Conservation (phyloP, 2,797 vertebrate genomes). For the Acipenser ruthenus region DNA sequence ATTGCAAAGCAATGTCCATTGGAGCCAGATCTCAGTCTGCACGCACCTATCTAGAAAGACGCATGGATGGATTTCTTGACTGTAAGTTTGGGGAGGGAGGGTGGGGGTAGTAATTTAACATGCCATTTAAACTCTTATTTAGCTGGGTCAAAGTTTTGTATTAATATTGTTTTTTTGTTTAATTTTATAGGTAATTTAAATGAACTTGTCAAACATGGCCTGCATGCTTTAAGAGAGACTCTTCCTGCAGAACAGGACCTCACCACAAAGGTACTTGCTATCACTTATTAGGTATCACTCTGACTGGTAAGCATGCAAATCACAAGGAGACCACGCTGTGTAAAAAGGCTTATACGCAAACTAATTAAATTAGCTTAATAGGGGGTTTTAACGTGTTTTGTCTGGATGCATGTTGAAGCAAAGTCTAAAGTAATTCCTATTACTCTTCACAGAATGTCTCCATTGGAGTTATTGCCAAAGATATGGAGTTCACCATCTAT, state of each 20-base stretch:
- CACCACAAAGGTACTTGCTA: conserved; percentile 78
- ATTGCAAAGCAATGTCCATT: conserved; percentile 97
- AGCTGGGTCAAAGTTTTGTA: background rate
- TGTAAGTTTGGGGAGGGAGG: conserved; percentile 56
- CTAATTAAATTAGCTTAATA: background rate
- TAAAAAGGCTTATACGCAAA: too few species aligned
- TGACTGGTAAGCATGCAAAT: too few species aligned
- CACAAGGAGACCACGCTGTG: too few species aligned
- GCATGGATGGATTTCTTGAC: conserved; percentile 82
- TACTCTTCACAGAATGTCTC: conserved; percentile 79
- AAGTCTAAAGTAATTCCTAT: conserved; percentile 23
- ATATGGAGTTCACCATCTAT: conserved; percentile 91
- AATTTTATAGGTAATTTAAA: conserved; percentile 72
- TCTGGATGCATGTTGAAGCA: background rate
- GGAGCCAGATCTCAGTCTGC: conserved; percentile 94
- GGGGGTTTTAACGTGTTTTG: conserved; percentile 18
- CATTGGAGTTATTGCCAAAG: conserved; percentile 92
- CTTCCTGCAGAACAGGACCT: conserved; percentile 92
- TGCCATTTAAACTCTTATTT: background rate
- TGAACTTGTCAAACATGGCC: conserved; percentile 87
- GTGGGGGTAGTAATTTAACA: background rate
- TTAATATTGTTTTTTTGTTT: background rate
- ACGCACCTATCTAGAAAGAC: conserved; percentile 90
- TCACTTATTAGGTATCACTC: too few species aligned
- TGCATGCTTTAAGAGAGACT: conserved; percentile 88